phyloP scores from a whole-genome alignment of 2,797 vertebrate species.

The Cossypha heuglini region DNA sequence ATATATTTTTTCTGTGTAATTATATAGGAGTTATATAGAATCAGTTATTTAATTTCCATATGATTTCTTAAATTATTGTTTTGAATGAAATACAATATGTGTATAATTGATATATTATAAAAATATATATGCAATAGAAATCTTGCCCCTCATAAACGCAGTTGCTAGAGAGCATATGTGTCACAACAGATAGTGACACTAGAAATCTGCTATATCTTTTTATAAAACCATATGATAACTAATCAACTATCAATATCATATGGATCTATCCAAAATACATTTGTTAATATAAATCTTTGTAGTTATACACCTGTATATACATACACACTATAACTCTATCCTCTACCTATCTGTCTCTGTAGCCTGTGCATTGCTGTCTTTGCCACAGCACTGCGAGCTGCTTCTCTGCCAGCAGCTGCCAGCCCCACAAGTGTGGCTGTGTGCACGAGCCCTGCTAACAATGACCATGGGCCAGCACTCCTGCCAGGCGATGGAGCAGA shows the following conservation, averaged over 20 bases:
- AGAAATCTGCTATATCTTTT: too few relatives aligned
- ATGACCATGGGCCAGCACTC: fast-evolving
- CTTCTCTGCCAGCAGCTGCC: background rate
- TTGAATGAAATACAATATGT: background rate
- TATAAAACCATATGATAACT: background rate
- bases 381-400: fast-evolving
- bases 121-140: background rate
- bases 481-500: fast-evolving
- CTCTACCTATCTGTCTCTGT: background rate
- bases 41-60: background rate
- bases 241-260: background rate
- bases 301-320: too few relatives aligned
- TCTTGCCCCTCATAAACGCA: background rate
- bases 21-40: background rate
- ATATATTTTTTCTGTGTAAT: background rate
- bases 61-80: background rate
- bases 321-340: background rate
- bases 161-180: too few relatives aligned
- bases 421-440: too few relatives aligned
- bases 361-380: fast-evolving
- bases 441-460: fast-evolving
- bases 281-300: background rate
- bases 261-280: background rate
- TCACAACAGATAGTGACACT: background rate
- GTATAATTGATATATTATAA: background rate